These are phyloP conservation scores for Petrolisthes manimaculis DNA, from an alignment of 2,888 invertebrate species.

Conservation along the genomic window DNA sequence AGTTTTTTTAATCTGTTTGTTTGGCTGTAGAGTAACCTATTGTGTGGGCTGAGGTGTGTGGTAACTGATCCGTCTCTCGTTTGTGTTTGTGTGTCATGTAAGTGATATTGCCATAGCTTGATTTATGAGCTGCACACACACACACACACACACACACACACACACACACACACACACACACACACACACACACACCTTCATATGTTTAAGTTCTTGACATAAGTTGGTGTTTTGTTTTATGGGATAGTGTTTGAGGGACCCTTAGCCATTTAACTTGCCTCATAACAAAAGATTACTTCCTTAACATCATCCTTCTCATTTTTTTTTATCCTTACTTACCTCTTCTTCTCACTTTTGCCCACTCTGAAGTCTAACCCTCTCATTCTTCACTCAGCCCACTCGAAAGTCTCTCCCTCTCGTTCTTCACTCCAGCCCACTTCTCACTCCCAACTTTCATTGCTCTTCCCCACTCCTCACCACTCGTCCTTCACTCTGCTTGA, in stretches of 20 bases:
- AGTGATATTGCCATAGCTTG: too few species aligned
- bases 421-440: neutral
- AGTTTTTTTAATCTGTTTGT: too few species aligned
- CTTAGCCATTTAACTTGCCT: neutral
- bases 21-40: too few species aligned
- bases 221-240: too few species aligned
- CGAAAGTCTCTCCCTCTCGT: neutral
- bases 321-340: neutral
- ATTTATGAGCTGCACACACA: too few species aligned
- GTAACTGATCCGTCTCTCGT: too few species aligned
- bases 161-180: neutral
- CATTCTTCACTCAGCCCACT: too few species aligned
- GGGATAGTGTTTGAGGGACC: too few species aligned
- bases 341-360: neutral
- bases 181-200: neutral
- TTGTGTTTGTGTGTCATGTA: too few species aligned
- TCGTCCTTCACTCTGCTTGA: neutral
- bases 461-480: neutral
- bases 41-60: too few species aligned
- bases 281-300: neutral
- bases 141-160: neutral
- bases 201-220: too few species aligned
- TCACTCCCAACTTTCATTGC: neutral
- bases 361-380: conserved; percentile 5
- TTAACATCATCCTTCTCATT: neutral